These are phyloP conservation scores for Melanotus villosus DNA, from an alignment of 2,888 invertebrate species.

Conservation along the genomic window DNA sequence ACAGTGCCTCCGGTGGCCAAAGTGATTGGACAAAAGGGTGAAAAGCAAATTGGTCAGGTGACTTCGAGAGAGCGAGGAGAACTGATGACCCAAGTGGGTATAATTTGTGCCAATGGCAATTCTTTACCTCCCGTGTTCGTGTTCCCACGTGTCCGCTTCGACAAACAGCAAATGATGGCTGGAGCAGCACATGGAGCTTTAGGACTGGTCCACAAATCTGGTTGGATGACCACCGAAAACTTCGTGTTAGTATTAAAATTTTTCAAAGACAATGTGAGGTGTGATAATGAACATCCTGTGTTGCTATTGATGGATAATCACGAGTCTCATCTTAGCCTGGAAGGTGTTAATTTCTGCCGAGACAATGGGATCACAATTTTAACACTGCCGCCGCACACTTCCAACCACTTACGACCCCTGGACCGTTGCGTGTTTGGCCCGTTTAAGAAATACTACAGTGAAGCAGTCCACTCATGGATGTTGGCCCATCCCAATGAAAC, in stretches of 20 bases:
- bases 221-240: conserved; percentile 55
- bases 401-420: conserved; percentile 7
- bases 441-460: conserved; percentile 36
- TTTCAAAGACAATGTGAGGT: conserved; percentile 9
- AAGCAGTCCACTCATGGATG: conserved; percentile 19
- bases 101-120: conserved; percentile 43
- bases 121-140: conserved; percentile 40
- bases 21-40: conserved; percentile 18
- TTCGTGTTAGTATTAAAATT: conserved; percentile 33
- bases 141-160: conserved; percentile 41
- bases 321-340: conserved; percentile 33
- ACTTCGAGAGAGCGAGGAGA: conserved; percentile 20
- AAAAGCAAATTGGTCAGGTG: conserved; percentile 23
- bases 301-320: conserved; percentile 52
- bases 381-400: too few relatives aligned
- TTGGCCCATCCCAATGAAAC: conserved; percentile 50
- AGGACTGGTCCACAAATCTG: conserved; percentile 51
- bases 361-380: conserved; percentile 10
- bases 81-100: conserved; percentile 10
- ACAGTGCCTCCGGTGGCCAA: too few relatives aligned
- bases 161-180: conserved; percentile 47
- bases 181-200: conserved; percentile 52
- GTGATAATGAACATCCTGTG: conserved; percentile 26
- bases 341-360: conserved; percentile 3
- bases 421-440: conserved; percentile 45